Evolutionary conservation across 2,113 vertebrate genomes (phyloP).

Genomic region (Paramisgurnus dabryanus): DNA sequence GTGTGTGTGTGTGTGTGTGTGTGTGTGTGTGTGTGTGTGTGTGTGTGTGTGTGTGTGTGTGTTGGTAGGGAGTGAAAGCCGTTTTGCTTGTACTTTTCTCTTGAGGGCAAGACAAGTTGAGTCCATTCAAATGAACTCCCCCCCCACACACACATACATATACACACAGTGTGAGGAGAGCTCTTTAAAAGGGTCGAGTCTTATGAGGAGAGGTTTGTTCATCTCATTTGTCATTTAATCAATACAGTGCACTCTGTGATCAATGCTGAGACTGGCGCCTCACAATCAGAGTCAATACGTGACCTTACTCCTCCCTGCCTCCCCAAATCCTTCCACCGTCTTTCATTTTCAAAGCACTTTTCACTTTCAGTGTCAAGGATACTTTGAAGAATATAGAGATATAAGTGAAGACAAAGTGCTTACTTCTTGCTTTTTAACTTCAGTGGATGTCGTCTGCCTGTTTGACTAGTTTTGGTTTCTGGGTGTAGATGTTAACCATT

Average conservation of each 20-base stretch:
- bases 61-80: not conserved
- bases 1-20: not conserved
- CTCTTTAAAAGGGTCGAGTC: slow-evolving; percentile 34
- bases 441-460: not conserved
- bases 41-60: no score
- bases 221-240: slow-evolving; percentile 57
- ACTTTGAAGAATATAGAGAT: slow-evolving; percentile 1
- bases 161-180: not conserved
- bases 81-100: not conserved
- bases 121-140: slow-evolving; percentile 1
- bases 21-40: no score
- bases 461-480: not conserved
- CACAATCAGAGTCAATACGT: slow-evolving; percentile 29
- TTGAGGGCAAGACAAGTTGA: not conserved
- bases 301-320: slow-evolving; percentile 4
- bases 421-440: not conserved
- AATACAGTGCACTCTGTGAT: slow-evolving; percentile 52
- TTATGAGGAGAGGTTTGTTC: slow-evolving; percentile 47
- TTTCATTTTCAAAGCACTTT: slow-evolving; percentile 25
- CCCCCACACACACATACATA: not conserved
- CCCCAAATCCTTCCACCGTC: not conserved
- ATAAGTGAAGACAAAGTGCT: not conserved
- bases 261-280: slow-evolving; percentile 43
- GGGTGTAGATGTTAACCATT: not conserved
- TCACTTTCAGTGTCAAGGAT: slow-evolving; percentile 17